Evolutionary conservation across 2,113 vertebrate genomes (phyloP).

Genomic region (Dicentrarchus labrax): DNA sequence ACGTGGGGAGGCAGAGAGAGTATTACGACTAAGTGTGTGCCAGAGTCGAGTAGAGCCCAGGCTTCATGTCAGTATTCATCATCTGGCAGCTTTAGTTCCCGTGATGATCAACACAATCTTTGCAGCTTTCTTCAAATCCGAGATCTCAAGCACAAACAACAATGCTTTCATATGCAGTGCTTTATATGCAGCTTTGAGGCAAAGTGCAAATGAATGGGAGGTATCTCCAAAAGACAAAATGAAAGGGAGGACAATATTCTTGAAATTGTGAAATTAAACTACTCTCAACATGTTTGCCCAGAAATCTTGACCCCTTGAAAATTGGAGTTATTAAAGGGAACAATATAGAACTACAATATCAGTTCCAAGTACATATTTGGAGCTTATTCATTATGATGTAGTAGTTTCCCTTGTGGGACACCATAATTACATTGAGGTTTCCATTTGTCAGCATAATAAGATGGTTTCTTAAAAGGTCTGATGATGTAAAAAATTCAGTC

Average conservation of each 20-base stretch:
- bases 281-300: background rate
- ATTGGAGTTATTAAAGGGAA: background rate
- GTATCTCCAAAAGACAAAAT: background rate
- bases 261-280: background rate
- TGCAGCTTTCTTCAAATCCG: background rate
- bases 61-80: background rate
- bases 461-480: background rate
- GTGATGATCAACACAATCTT: conserved; percentile 8
- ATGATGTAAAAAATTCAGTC: background rate
- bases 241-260: background rate
- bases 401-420: background rate
- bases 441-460: no score
- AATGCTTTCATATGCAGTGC: background rate
- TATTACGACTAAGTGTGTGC: background rate
- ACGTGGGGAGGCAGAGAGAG: background rate
- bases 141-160: background rate
- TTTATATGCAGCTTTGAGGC: no score
- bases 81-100: background rate
- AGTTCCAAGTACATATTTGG: background rate
- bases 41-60: conserved; percentile 1
- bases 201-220: background rate
- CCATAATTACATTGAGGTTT: no score
- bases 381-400: no score
- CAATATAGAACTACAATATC: background rate
- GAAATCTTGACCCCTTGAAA: background rate